Conservation (phyloP, 1,140 invertebrate species). For the Liolophura sinensis region DNA sequence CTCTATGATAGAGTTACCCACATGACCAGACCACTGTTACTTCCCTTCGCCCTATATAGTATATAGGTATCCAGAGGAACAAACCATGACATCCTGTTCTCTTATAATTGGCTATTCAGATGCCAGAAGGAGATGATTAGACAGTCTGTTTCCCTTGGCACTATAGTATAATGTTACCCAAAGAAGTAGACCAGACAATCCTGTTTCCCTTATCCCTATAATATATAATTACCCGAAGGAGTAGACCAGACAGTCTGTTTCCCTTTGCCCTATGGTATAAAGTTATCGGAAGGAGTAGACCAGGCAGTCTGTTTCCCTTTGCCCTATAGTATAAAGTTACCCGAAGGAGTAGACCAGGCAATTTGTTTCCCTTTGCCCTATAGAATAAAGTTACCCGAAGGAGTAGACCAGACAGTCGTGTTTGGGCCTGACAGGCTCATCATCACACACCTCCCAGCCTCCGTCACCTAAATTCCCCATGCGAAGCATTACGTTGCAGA, state of each 20-base stretch:
- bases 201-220: too few species aligned
- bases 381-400: slow-evolving; percentile 21
- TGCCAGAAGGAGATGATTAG: too few species aligned
- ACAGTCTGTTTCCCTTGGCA: neutral
- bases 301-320: too few species aligned
- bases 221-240: slow-evolving; percentile 14
- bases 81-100: slow-evolving; percentile 7
- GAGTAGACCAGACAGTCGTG: slow-evolving; percentile 16
- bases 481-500: slow-evolving; percentile 13
- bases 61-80: slow-evolving; percentile 15
- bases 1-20: slow-evolving; percentile 12
- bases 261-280: too few species aligned
- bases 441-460: slow-evolving; percentile 20
- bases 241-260: slow-evolving; percentile 12
- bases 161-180: neutral
- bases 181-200: neutral
- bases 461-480: slow-evolving; percentile 14
- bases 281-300: slow-evolving; percentile 19
- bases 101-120: neutral
- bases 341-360: slow-evolving; percentile 22
- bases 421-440: slow-evolving; percentile 7
- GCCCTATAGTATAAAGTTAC: too few species aligned
- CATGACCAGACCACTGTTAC: slow-evolving; percentile 14
- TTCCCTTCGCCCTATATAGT: too few species aligned
- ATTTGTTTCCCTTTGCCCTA: too few species aligned